Base-by-base conservation (phyloP, 2,888 invertebrate genomes). In the Melipona bicolor region DNA sequence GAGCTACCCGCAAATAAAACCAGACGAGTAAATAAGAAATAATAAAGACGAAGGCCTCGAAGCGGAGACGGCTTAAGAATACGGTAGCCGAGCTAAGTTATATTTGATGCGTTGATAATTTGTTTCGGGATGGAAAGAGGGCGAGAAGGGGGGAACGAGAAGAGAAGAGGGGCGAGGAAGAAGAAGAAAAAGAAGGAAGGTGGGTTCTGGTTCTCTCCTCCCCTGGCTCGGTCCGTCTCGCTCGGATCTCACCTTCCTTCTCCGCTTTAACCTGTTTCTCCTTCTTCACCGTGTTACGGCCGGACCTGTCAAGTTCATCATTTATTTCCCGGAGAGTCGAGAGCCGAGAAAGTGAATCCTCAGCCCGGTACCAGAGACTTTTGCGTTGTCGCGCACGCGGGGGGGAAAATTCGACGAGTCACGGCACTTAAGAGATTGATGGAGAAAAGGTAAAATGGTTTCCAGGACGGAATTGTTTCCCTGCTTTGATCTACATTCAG, bases 81-180 rank as follows among this genome's bases (percentile, higher is more conserved):
- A 93, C 93, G 89, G 92, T 93, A 93, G 93, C 93, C 87, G 88
- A 88, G 89, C 91, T 92, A 93, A 93, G 92, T 93, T 93, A 92
- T 91, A 93, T 92, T 93, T 93, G 93, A 93, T 93, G 93, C 93
- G 92, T 93, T 93, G 93, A 92, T 93, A 93, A 93, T 93, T 93
- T 93, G 92, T 93, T 93, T 92, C 90, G 88, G 89, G 91, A 90
- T 89, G 90, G 88, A 86, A 86, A 79, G 81, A 70, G 73, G 50
- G 76, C 69, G 73, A 32, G 2, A 36, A n/a, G 21, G 61, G 54
- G 61, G 17, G 24, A 15, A 19, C 64, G 49, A 17, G 27, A 27
- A 1, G 27, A 27, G 27, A 1, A 27, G 27, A 27, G 27, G 27
- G 27, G 27, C 27, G 27, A 27, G 27, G 27, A 27, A 27, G 27